These are phyloP conservation scores for Spongilla lacustris DNA, from an alignment of 37 sponge, comb jelly and placozoan species.

Conservation along the genomic window DNA sequence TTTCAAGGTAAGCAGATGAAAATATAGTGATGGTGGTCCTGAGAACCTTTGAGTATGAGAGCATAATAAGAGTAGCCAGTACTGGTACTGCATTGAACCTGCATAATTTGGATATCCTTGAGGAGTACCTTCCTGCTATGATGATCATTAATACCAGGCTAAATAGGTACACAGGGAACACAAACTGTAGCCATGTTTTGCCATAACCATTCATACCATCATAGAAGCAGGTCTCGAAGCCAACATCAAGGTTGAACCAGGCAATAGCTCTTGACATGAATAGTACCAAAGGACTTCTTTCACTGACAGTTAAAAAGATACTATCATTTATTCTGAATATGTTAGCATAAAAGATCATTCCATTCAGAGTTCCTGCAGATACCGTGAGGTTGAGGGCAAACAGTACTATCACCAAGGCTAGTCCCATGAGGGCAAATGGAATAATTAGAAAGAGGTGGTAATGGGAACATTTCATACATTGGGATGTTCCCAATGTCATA, in stretches of 20 bases:
- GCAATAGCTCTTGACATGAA: background rate
- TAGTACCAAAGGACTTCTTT: background rate
- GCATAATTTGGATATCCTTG: conserved; percentile 8
- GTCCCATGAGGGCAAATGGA: conserved; percentile 11
- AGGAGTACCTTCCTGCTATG: conserved; percentile 9
- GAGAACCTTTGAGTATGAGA: conserved; percentile 48
- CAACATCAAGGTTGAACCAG: conserved; percentile 38
- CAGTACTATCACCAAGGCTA: conserved; percentile 14
- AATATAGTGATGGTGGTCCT: background rate
- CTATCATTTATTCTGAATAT: conserved; percentile 9
- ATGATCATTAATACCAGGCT: conserved; percentile 10
- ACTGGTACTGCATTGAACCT: conserved; percentile 41
- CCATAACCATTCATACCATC: conserved; percentile 33
- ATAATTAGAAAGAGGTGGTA: conserved; percentile 4
- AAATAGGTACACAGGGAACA: conserved; percentile 36
- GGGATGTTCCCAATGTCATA: background rate
- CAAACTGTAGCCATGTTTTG: conserved; percentile 34
- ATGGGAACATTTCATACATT: conserved; percentile 26
- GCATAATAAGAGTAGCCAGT: conserved; percentile 37
- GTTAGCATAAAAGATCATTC: conserved; percentile 43
- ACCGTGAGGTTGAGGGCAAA: conserved; percentile 21
- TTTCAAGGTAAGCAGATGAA: too few species aligned
- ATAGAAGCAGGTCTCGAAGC: conserved; percentile 19
- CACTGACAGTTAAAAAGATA: background rate
- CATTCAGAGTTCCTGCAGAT: conserved; percentile 24